Evolutionary conservation across 2,113 vertebrate genomes (phyloP).

Genomic region (Drymodes brunneopygia): DNA sequence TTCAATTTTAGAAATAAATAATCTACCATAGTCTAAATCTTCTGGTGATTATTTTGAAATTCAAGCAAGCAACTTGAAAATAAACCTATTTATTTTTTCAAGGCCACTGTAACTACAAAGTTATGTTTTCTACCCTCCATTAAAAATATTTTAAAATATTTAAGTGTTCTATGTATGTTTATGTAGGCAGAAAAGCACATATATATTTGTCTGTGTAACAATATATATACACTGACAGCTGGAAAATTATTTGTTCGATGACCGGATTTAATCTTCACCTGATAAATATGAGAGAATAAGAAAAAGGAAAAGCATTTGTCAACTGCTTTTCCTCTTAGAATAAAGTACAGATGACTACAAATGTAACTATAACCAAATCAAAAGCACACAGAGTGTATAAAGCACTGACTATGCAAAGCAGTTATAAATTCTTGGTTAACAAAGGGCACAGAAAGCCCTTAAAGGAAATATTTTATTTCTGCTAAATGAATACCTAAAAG

Average conservation of each 20-base stretch:
- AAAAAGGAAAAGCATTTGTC: background rate
- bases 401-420: background rate
- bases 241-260: conserved; percentile 26
- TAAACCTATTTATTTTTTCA: background rate
- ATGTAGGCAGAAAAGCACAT: background rate
- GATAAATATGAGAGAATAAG: background rate
- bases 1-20: background rate
- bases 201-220: background rate
- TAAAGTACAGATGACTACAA: conserved; percentile 6
- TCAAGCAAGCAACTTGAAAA: background rate
- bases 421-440: conserved; percentile 60
- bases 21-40: background rate
- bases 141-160: background rate
- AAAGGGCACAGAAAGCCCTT: conserved; percentile 49
- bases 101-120: background rate
- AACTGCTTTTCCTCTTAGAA: background rate
- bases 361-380: conserved; percentile 31
- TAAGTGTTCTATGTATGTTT: background rate
- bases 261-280: conserved; percentile 4
- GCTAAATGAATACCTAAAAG: conserved; percentile 61
- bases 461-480: conserved; percentile 67
- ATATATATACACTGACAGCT: background rate
- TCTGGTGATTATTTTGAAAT: background rate
- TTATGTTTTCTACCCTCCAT: background rate
- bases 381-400: background rate